Conservation (phyloP, 2,797 vertebrate genomes). For the Neostethus bicornis region DNA sequence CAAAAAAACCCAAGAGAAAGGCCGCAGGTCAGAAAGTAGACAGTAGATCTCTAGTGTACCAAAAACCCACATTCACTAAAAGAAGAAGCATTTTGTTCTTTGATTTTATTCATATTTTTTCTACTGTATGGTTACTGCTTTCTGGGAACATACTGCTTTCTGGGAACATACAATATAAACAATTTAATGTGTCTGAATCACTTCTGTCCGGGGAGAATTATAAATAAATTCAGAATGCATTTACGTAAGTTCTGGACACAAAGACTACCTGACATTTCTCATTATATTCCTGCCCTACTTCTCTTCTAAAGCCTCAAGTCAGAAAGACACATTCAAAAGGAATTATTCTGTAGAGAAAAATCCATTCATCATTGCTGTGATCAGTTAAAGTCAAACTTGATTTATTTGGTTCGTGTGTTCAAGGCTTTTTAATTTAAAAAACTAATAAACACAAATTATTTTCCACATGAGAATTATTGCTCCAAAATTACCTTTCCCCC, state of each 20-base stretch:
- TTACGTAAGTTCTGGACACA: constrained; percentile 22
- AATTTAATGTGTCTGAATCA: constrained; percentile 15
- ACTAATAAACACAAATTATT: background rate
- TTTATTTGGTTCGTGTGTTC: constrained; percentile 10
- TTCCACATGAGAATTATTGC: background rate
- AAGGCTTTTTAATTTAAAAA: constrained; percentile 1
- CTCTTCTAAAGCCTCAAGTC: constrained; percentile 26
- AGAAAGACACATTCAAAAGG: constrained; percentile 34
- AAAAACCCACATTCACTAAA: background rate
- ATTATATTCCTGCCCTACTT: constrained; percentile 39
- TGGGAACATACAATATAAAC: constrained; percentile 28
- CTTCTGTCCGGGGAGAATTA: constrained; percentile 17
- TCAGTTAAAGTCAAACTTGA: constrained; percentile 34
- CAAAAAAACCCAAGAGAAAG: constrained; percentile 93
- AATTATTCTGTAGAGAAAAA: constrained; percentile 35
- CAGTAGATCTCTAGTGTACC: background rate
- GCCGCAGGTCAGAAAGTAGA: constrained; percentile 84
- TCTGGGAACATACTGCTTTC: background rate
- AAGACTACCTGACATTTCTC: constrained; percentile 20
- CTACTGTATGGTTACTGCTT: too few relatives aligned
- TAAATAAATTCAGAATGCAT: constrained; percentile 36
- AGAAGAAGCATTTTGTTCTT: background rate
- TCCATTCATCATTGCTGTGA: constrained; percentile 10
- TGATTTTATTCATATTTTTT: constrained; percentile 5
- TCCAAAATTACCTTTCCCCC: constrained; percentile 3